phyloP scores from a whole-genome alignment of 2,797 vertebrate genomes.

The Trematomus bernacchii region DNA sequence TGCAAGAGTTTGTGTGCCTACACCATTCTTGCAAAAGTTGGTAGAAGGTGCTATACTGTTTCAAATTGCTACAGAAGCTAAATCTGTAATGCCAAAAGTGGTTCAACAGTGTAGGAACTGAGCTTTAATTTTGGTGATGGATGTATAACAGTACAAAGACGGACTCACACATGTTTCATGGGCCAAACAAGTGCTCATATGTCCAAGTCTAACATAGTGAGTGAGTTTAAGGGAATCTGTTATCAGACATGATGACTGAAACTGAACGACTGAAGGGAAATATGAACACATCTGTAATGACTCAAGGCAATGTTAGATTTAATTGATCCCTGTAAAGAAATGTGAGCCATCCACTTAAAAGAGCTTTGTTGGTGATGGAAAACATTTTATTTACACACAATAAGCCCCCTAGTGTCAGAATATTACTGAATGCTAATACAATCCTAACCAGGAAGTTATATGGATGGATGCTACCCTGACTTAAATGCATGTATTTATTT shows the following conservation, averaged over 20 bases:
- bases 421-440: conserved; percentile 4
- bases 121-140: neutral
- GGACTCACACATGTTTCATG: conserved; percentile 6
- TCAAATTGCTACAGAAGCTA: neutral
- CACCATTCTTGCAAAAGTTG: no score
- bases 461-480: neutral
- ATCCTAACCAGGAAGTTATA: neutral
- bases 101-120: neutral
- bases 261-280: conserved; percentile 1
- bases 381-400: no score
- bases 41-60: no score
- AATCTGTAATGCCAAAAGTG: neutral
- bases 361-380: no score
- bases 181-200: conserved; percentile 47
- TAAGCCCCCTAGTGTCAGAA: neutral
- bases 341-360: neutral
- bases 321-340: conserved; percentile 13
- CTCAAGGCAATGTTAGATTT: conserved; percentile 10
- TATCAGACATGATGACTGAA: no score
- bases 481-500: neutral
- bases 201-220: conserved; percentile 45
- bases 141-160: neutral
- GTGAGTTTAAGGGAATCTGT: conserved; percentile 24
- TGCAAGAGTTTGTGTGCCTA: neutral
- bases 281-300: conserved; percentile 13